A percentile compares a stretch with the other conserved stretches of the same genome.
phyloP scores from a whole-genome alignment of 2,888 invertebrate genomes.

The Andrena bicolor region DNA sequence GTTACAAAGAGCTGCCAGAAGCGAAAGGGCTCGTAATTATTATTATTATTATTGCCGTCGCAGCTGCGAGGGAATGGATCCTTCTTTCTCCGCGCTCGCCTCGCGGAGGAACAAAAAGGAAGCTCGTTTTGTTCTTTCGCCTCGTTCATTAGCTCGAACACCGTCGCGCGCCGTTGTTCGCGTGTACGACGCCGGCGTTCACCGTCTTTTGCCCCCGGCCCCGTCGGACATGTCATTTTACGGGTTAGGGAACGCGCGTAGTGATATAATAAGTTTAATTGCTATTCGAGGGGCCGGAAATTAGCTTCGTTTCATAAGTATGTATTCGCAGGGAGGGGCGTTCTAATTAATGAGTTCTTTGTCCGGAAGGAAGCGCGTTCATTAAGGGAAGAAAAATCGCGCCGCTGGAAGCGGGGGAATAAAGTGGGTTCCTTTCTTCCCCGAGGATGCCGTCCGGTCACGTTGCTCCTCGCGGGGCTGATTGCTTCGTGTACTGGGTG shows the following conservation, averaged over 20 bases:
- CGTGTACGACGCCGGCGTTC: background rate
- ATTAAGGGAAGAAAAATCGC: constrained; percentile 9
- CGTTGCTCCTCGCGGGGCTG: background rate
- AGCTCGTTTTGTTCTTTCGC: constrained; percentile 27
- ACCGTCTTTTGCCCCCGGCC: background rate
- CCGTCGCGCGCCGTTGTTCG: background rate
- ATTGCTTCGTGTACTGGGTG: background rate
- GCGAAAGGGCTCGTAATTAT: constrained; percentile 38
- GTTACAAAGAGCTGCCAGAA: constrained; percentile 10
- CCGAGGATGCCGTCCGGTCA: background rate
- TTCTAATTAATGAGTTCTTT: constrained; percentile 39
- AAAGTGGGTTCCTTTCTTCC: background rate
- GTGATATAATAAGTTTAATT: constrained; percentile 39
- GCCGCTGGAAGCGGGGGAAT: background rate
- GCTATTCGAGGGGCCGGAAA: constrained; percentile 20
- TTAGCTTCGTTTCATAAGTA: constrained; percentile 30
- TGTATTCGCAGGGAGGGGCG: background rate
- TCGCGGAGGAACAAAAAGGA: constrained; percentile 5
- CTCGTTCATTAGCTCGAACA: constrained; percentile 41
- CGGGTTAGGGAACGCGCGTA: background rate
- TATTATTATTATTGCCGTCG: constrained; percentile 45
- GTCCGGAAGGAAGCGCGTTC: constrained; percentile 10
- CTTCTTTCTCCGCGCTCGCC: background rate
- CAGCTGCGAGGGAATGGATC: constrained; percentile 44
- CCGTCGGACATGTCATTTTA: background rate